Evolutionary conservation across 2,113 vertebrate genomes (phyloP).

Genomic region (Dissostichus mawsoni): DNA sequence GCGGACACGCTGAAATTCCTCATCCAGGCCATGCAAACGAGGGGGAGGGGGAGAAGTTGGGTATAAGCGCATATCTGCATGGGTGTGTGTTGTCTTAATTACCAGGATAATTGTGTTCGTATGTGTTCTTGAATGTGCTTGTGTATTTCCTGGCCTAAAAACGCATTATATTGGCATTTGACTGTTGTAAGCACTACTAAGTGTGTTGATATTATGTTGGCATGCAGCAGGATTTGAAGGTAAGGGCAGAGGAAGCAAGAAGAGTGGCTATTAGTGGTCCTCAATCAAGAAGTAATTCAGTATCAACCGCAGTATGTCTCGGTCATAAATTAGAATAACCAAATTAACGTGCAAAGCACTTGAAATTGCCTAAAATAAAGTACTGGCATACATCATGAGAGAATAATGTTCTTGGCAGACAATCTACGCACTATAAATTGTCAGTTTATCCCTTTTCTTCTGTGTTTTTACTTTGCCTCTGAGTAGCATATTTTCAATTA

Average conservation of each 20-base stretch:
- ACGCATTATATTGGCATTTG: neutral
- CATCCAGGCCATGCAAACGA: conserved; percentile 58
- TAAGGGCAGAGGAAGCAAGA: neutral
- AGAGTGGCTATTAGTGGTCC: conserved; percentile 51
- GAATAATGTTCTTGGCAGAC: conserved; percentile 62
- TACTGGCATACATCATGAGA: conserved; percentile 63
- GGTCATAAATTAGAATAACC: conserved; percentile 73
- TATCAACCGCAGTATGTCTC: conserved; percentile 66
- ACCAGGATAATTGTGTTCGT: conserved; percentile 42
- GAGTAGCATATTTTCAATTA: conserved; percentile 59
- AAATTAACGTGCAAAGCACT: conserved; percentile 71
- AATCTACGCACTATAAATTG: conserved; percentile 56
- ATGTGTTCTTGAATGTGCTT: conserved; percentile 15
- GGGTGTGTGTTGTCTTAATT: conserved; percentile 57
- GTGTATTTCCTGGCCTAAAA: conserved; percentile 17
- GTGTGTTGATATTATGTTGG: conserved; percentile 35
- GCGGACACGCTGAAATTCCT: conserved; percentile 86
- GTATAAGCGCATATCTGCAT: conserved; percentile 20
- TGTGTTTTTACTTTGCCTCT: conserved; percentile 49
- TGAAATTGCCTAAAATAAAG: conserved; percentile 73
- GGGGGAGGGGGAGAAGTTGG: conserved; percentile 45
- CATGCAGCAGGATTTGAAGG: conserved; percentile 33
- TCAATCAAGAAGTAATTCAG: conserved; percentile 70
- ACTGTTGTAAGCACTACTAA: neutral
- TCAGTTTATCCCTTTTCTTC: conserved; percentile 59